A percentile compares a stretch with the other conserved stretches of the same genome.
These are phyloP conservation scores for Sebastes taczanowskii DNA, from an alignment of 2,797 vertebrate genomes.

Conservation along the genomic window DNA sequence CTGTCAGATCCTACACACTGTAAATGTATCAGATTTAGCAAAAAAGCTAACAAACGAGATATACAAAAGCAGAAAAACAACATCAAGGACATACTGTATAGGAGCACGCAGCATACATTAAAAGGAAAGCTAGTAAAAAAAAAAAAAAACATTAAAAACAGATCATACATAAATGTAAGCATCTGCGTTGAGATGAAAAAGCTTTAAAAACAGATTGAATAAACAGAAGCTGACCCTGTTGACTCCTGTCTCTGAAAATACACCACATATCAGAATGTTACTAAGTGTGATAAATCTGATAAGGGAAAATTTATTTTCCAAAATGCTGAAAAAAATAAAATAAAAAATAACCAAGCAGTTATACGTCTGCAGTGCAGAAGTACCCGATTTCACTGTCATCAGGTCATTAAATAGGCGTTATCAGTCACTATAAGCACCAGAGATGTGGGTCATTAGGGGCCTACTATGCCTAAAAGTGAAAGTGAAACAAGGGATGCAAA, in stretches of 20 bases:
- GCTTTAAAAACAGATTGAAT: background rate
- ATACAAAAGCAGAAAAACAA: background rate
- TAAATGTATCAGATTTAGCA: background rate
- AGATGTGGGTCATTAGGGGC: no score
- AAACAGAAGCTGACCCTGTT: background rate
- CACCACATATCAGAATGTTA: background rate
- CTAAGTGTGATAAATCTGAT: background rate
- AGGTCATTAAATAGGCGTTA: no score
- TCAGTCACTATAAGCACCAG: no score
- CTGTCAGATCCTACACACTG: background rate
- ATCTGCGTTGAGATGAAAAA: background rate
- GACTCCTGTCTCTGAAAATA: background rate
- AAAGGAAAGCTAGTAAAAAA: background rate
- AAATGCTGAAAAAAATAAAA: background rate
- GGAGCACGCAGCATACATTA: background rate
- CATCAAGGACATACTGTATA: background rate
- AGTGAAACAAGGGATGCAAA: no score
- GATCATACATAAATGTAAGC: background rate
- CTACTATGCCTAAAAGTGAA: no score
- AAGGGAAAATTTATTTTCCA: background rate
- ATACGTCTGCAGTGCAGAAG: background rate
- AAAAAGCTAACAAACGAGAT: background rate
- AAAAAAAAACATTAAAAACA: background rate
- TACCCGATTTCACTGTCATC: no score
- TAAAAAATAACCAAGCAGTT: background rate